Percentiles rank a stretch among this genome's conserved stretches.
phyloP scores from a whole-genome alignment of 2,113 vertebrate genomes.

The Desmodus rotundus region DNA sequence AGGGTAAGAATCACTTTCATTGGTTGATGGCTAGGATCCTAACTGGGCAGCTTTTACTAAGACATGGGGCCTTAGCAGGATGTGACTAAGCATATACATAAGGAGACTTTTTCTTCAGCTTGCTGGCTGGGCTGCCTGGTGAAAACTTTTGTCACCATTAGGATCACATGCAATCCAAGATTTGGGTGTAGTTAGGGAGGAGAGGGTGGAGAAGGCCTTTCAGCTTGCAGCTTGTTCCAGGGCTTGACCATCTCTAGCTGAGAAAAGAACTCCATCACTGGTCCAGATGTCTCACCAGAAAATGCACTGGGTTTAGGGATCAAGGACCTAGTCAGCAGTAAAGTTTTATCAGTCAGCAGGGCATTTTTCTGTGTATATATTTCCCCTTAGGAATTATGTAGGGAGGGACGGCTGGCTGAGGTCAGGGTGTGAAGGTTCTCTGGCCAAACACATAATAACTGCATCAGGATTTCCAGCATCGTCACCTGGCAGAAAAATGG shows the following conservation, averaged over 20 bases:
- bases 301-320: not conserved
- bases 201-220: not conserved
- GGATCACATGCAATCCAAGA: not conserved
- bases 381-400: not conserved
- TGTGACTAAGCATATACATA: not conserved
- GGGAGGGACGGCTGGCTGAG: not conserved
- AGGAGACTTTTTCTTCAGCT: not conserved
- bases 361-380: not conserved
- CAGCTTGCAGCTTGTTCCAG: not conserved
- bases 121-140: not conserved
- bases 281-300: not conserved
- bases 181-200: not conserved
- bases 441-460: not conserved
- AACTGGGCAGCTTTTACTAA: not conserved
- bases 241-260: not conserved
- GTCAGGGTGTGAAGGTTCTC: not conserved
- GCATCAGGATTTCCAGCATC: not conserved
- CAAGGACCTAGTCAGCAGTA: not conserved
- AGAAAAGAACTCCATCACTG: not conserved
- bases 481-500: not conserved
- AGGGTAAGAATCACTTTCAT: not conserved
- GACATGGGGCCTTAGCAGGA: not conserved
- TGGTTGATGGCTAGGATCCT: not conserved
- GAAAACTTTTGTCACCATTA: not conserved
- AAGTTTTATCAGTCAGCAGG: not conserved